Conservation (phyloP, 2,888 invertebrate genomes). For the Drosophila prolongata region DNA sequence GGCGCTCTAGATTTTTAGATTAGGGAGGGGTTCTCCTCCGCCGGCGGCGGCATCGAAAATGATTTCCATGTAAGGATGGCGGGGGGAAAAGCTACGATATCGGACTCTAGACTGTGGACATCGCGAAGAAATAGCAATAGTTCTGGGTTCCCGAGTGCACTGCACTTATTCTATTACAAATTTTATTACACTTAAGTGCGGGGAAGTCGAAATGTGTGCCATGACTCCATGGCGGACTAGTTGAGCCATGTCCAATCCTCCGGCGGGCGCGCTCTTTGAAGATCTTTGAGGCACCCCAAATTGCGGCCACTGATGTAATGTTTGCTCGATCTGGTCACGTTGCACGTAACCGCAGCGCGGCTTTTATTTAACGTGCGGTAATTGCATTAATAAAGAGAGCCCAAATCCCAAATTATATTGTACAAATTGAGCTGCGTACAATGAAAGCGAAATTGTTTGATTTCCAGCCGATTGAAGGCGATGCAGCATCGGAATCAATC, state of each 20-base stretch:
- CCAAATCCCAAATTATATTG: slow-evolving; percentile 77
- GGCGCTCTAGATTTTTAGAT: slow-evolving; percentile 44
- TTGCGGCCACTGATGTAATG: slow-evolving; percentile 70
- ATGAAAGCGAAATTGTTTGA: slow-evolving; percentile 76
- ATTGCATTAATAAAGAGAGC: slow-evolving; percentile 77
- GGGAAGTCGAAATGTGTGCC: slow-evolving; percentile 60
- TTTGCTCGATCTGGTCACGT: slow-evolving; percentile 75
- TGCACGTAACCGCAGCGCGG: slow-evolving; percentile 75
- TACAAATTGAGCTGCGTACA: slow-evolving; percentile 78
- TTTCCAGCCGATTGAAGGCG: slow-evolving; percentile 47
- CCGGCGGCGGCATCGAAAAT: slow-evolving; percentile 62
- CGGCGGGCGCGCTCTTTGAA: slow-evolving; percentile 64
- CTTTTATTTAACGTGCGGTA: slow-evolving; percentile 76
- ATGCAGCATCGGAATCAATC: slow-evolving; percentile 47
- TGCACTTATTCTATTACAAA: slow-evolving; percentile 64
- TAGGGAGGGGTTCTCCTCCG: slow-evolving; percentile 23
- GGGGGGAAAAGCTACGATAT: neutral
- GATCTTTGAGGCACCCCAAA: slow-evolving; percentile 43
- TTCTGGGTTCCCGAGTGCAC: slow-evolving; percentile 21
- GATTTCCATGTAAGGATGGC: slow-evolving; percentile 55
- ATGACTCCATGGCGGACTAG: slow-evolving; percentile 38
- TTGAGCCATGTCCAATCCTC: slow-evolving; percentile 68
- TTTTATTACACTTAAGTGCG: slow-evolving; percentile 58
- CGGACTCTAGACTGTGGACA: neutral
- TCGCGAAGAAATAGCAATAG: slow-evolving; percentile 6